Evolutionary conservation across 2,888 invertebrate genomes (phyloP).

Genomic region (Coelogynopora nodosa): DNA sequence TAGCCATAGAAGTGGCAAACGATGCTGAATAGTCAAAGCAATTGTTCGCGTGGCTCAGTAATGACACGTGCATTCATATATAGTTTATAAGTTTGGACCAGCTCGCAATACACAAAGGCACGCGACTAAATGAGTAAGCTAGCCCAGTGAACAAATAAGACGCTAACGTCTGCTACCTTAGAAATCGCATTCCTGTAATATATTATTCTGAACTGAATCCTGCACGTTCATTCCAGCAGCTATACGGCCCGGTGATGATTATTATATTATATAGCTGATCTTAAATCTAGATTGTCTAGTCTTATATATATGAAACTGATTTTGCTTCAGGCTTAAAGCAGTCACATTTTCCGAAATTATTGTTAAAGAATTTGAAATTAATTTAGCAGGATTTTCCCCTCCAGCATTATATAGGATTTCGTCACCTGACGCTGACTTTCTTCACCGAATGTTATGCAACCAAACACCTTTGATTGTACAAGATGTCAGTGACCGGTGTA

Average conservation of each 20-base stretch:
- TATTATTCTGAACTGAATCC: no score
- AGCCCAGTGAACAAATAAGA: neutral
- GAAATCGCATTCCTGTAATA: neutral
- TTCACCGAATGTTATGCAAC: neutral
- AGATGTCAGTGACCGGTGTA: neutral
- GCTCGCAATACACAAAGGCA: neutral
- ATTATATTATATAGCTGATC: neutral
- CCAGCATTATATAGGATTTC: neutral
- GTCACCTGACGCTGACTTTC: neutral
- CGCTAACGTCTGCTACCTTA: neutral
- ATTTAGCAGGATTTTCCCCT: neutral
- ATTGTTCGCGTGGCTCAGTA: constrained; percentile 12
- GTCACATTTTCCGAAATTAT: neutral
- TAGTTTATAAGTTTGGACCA: neutral
- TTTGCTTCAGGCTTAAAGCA: neutral
- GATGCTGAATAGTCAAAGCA: neutral
- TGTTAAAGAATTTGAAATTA: neutral
- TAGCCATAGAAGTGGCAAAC: neutral
- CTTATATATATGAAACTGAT: neutral
- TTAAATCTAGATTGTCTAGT: neutral
- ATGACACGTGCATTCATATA: neutral
- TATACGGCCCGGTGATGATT: neutral
- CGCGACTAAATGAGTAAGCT: neutral
- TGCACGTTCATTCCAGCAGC: no score
- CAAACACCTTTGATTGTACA: neutral